Evolutionary conservation across 2,888 invertebrate species (phyloP), one percentile per base, ranked within the genome.

Genomic region (Dolichopus griseipennis): DNA sequence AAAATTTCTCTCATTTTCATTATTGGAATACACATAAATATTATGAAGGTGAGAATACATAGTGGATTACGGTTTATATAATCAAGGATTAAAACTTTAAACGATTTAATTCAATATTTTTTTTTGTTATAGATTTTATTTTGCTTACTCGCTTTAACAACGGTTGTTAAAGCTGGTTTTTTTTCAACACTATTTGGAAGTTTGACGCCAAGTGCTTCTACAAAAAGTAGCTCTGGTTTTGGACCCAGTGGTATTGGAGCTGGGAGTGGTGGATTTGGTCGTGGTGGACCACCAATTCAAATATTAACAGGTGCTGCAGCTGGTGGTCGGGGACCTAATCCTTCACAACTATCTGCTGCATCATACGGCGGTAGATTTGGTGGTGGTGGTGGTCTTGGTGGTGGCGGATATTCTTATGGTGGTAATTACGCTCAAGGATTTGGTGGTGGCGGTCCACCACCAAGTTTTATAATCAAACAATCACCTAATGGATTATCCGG

Each of bases 251-350:
- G 1, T 52, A 15, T 18, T 52, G 52, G 52, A 18, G 5, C 3
- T 12, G 52, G 52, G 4, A 15, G 15, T 52, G 52, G 1, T 52
- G 52, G 8, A 18, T 52, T 3, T 52, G 52, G 52, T 52, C 9
- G 52, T 2, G 52, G 52, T 52, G 52, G 52, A 15, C 52, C 52
- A 52, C 52, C 52, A 18, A 68, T 71, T 8, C 63, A 69, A 64
- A 41, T 62, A 41, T 61, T 64, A 62, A 52, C 62, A 20, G 65
- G 15, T 37, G 22, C 52, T 8, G 65, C 22, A 20, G 15, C 18
- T 18, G 18, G 52, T 15, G 52, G 52, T 18, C 52, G n/a, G 5
- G 18, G 18, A 18, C 52, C 52, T 18, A 18, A 52, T 52, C 52
- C 52, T 15, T 52, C 52, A 52, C 18, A 15, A n/a, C n/a, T n/a